phyloP scores from a whole-genome alignment of 2,797 vertebrate genomes.

The Poeciliopsis paucimaculata region DNA sequence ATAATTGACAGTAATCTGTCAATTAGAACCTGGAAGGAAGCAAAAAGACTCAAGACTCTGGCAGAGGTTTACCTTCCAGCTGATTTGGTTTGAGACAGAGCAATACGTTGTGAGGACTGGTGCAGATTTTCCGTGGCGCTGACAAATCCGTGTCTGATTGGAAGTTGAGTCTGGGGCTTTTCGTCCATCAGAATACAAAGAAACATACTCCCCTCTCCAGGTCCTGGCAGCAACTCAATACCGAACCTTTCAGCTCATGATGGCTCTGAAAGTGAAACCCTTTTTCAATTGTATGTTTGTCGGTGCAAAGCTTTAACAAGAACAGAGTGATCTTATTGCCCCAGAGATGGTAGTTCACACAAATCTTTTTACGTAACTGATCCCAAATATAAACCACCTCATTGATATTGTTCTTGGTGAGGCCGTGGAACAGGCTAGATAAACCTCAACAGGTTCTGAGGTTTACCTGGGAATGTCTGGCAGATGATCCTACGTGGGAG shows the following conservation, averaged over 20 bases:
- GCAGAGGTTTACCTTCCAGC: not conserved
- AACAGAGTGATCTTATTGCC: not conserved
- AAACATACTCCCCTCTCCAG: not conserved
- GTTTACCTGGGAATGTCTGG: not conserved
- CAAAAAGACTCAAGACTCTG: too few relatives aligned
- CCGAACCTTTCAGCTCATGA: not conserved
- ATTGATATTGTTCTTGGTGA: not conserved
- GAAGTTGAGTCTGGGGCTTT: not conserved
- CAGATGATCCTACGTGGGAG: not conserved
- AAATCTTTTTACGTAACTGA: not conserved
- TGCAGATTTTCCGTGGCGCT: not conserved
- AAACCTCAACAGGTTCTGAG: not conserved
- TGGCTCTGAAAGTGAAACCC: not conserved
- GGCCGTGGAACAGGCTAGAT: not conserved
- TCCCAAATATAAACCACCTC: not conserved
- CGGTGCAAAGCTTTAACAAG: not conserved
- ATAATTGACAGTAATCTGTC: conserved; percentile 1
- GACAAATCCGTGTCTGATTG: not conserved
- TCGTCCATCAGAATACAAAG: not conserved
- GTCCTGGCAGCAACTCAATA: not conserved
- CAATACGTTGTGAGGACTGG: not conserved
- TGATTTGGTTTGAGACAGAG: not conserved
- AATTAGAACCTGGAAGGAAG: not conserved
- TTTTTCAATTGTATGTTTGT: not conserved
- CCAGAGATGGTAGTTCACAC: not conserved